These are phyloP conservation scores for Crypturellus undulatus DNA, from an alignment of 2,113 vertebrate species.

Conservation along the genomic window DNA sequence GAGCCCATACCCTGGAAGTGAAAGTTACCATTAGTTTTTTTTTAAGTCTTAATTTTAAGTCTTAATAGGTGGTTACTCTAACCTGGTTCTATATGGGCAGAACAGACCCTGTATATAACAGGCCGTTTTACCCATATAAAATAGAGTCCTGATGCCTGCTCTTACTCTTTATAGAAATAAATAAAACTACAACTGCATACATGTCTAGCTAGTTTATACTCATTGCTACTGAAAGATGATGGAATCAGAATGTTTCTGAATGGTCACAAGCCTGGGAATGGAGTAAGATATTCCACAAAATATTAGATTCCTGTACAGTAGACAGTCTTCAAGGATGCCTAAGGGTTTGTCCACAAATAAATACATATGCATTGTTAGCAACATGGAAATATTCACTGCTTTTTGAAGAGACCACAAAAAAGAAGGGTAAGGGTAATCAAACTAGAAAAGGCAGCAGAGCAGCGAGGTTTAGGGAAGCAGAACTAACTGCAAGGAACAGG, in stretches of 20 bases:
- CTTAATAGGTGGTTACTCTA: not conserved
- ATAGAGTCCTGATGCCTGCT: not conserved
- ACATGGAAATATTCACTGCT: not conserved
- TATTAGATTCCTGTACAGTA: not conserved
- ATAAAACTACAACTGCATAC: not conserved
- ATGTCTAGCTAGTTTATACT: not conserved
- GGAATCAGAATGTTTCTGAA: not conserved
- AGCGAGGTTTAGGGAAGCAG: constrained; percentile 20
- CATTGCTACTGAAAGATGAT: not conserved
- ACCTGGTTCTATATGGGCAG: not conserved
- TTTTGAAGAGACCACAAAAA: not conserved
- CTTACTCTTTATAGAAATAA: not conserved
- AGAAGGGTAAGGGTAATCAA: not conserved
- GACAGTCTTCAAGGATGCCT: not conserved
- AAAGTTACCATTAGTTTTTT: not conserved
- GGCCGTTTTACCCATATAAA: not conserved
- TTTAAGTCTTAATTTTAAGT: not conserved
- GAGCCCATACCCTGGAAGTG: not conserved
- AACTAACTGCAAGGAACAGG: constrained; percentile 36
- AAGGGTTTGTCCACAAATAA: not conserved
- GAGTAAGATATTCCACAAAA: not conserved
- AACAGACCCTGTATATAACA: not conserved
- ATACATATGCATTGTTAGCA: not conserved
- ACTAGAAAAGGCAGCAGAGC: constrained; percentile 16
- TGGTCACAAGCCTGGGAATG: not conserved